These are phyloP conservation scores for Pherbina coryleti DNA, from an alignment of 2,888 invertebrate species.

Conservation along the genomic window DNA sequence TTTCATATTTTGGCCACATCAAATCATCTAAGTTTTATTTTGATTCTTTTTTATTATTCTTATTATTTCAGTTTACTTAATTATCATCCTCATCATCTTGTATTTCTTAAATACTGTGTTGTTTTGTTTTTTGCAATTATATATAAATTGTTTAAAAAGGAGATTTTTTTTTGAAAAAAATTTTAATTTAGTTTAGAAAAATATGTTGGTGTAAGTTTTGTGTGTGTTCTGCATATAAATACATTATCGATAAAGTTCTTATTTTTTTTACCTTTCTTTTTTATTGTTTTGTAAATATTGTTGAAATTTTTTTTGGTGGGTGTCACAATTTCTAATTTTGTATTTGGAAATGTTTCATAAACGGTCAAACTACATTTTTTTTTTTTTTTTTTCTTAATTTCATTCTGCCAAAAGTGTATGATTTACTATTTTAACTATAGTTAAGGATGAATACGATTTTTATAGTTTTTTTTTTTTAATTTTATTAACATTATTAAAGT, in stretches of 20 bases:
- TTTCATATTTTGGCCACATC: too few relatives aligned
- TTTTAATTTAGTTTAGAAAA: constrained; percentile 41
- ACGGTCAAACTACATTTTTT: background rate
- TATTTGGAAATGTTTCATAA: background rate
- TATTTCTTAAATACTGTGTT: too few relatives aligned
- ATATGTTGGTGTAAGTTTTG: too few relatives aligned
- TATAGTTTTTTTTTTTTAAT: too few relatives aligned
- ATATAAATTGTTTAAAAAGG: too few relatives aligned
- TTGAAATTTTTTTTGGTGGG: constrained; percentile 15
- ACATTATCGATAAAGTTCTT: background rate
- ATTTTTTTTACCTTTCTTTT: background rate
- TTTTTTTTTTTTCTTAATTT: background rate
- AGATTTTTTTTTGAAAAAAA: constrained; percentile 35
- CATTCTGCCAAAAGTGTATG: background rate
- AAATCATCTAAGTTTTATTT: too few relatives aligned
- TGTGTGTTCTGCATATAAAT: constrained; percentile 8
- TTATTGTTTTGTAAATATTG: background rate
- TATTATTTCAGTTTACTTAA: too few relatives aligned
- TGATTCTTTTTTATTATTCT: too few relatives aligned
- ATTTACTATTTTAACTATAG: background rate
- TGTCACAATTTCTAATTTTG: constrained; percentile 10
- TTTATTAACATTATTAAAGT: too few relatives aligned
- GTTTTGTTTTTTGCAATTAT: too few relatives aligned
- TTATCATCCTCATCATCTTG: too few relatives aligned
- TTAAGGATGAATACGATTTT: background rate